Conservation (phyloP, 2,113 vertebrate genomes). For the Platycercus adscitus region DNA sequence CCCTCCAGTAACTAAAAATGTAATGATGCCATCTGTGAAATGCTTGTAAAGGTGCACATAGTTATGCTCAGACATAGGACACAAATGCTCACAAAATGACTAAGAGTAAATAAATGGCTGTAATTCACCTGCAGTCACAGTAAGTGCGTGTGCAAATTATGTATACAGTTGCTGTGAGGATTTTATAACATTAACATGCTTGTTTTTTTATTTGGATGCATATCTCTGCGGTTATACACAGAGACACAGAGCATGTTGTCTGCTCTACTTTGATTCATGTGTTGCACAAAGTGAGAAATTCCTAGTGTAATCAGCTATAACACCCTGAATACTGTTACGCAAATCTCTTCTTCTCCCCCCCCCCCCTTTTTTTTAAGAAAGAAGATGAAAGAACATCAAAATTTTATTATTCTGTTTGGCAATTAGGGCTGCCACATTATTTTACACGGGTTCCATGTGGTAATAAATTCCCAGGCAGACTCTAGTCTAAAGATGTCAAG, state of each 20-base stretch:
- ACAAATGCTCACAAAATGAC: neutral
- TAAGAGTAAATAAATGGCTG: neutral
- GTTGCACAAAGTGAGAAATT: neutral
- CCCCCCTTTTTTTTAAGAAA: neutral
- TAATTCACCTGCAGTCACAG: neutral
- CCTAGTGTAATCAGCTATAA: neutral
- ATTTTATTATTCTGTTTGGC: neutral
- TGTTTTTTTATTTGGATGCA: neutral
- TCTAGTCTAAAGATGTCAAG: neutral
- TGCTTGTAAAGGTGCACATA: neutral
- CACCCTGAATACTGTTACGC: accelerated
- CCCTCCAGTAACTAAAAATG: neutral
- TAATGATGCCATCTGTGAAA: neutral
- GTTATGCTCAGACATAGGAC: neutral
- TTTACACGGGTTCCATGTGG: neutral
- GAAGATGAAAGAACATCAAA: neutral
- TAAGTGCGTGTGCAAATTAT: neutral
- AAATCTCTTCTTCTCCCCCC: neutral
- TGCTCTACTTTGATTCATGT: neutral
- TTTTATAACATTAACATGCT: neutral
- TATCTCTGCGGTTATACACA: neutral
- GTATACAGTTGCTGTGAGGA: neutral
- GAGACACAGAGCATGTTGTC: neutral
- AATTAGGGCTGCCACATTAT: neutral
- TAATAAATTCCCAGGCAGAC: neutral